A percentile compares a stretch with the other conserved stretches of the same genome.
Conservation (phyloP, 2,888 invertebrate species). For the Tetramorium bicarinatum region DNA sequence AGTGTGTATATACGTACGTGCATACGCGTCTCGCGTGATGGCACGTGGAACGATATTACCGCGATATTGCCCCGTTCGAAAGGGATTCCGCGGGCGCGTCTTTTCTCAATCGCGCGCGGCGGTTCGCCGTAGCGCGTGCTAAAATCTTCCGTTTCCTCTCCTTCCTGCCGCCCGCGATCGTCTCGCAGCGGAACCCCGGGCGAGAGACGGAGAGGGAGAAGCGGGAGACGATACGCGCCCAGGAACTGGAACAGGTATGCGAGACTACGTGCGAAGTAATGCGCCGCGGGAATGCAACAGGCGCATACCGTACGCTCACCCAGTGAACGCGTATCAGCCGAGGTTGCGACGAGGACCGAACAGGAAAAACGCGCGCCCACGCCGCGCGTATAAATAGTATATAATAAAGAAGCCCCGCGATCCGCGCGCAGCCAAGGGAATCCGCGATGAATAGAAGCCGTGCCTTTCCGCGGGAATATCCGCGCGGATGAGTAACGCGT, state of each 20-base stretch:
- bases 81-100: not conserved
- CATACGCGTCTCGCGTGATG: conserved; percentile 24
- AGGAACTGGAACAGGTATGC: conserved; percentile 30
- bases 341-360: conserved; percentile 23
- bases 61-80: not conserved
- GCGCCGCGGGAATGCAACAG: conserved; percentile 45
- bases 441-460: conserved; percentile 22
- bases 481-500: conserved; percentile 53
- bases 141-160: not conserved
- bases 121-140: not conserved
- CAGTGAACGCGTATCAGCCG: conserved; percentile 34
- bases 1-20: not conserved
- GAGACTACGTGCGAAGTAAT: conserved; percentile 47
- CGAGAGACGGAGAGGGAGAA: not conserved
- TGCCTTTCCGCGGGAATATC: conserved; percentile 53
- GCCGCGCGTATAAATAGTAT: conserved; percentile 1
- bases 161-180: not conserved
- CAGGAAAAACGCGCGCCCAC: conserved; percentile 45
- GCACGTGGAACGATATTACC: conserved; percentile 4
- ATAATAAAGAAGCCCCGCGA: conserved; percentile 25
- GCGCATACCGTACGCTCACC: conserved; percentile 53
- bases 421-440: not conserved
- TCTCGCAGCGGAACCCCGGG: not conserved
- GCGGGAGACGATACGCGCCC: conserved; percentile 37
- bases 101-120: not conserved